Evolutionary conservation across 2,113 vertebrate species (phyloP), one percentile per base, ranked within the genome.

Genomic region (Chlamydotis undulata): DNA sequence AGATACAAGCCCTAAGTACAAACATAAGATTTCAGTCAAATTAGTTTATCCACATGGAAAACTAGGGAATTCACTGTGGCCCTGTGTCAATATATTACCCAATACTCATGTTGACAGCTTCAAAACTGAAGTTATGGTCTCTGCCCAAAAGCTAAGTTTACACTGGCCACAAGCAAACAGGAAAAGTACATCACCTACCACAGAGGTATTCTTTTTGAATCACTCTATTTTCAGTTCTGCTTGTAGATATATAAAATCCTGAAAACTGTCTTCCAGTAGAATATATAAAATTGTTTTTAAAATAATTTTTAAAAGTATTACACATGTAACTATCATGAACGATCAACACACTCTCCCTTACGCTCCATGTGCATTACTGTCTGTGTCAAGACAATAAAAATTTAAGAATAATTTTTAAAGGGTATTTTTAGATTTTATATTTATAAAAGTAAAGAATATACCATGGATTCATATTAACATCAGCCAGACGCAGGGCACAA

Each of bases 111-210:
- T 6, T 96, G 93, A 96, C 84, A 91, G 77, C 87, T 80, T 91
- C 82, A 83, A 61, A 93, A 91, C 63, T 74, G 78, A 85, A 95
- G 67, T 55, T 80, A 86, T 47, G 83, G 82, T 93, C 70, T 85
- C 85, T 93, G 87, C 78, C 85, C 93, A 80, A 93, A 96, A 94
- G 78, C 90, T 77, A 94, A 88, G 85, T 96, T 96, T 93, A 91
- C 87, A 86, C 83, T 70, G 78, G 85, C 75, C 86, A 87, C 93
- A 88, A 80, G 83, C 79, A 96, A 96, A 97, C 86, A 96, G 88
- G 89, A 90, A 93, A 94, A 90, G 84, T 69, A 90, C 82, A 96
- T 85, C 61, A 93, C 74, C 83, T 63, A 86, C 82, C 82, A 90
- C 84, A 90, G 78, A 83, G 6, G 33, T 60, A 94, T 90, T 86